A percentile compares a stretch with the other conserved stretches of the same genome.
phyloP scores from a whole-genome alignment of 2,113 vertebrate genomes.

The Anoura caudifer region DNA sequence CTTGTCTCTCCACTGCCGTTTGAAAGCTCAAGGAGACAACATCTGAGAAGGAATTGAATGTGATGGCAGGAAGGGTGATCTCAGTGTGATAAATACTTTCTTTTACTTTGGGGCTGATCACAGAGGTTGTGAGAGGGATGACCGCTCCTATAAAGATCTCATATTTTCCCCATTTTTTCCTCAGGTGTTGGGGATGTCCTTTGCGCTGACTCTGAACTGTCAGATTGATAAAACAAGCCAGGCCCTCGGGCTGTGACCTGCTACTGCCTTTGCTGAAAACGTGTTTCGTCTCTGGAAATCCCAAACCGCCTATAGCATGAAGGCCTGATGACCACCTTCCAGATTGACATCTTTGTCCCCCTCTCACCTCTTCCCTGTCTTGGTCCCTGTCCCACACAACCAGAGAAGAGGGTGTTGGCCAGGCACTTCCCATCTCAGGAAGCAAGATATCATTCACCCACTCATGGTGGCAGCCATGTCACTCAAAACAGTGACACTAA shows the following conservation, averaged over 20 bases:
- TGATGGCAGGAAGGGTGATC: background rate
- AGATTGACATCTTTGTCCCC: background rate
- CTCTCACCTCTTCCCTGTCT: background rate
- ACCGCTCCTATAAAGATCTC: background rate
- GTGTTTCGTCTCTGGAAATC: slow-evolving; percentile 42
- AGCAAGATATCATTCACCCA: background rate
- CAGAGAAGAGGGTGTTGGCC: slow-evolving; percentile 2
- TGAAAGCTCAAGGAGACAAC: background rate
- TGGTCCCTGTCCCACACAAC: background rate
- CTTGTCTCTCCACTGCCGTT: background rate
- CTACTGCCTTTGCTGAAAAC: background rate
- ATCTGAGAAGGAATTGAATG: background rate
- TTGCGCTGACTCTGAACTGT: slow-evolving; percentile 77
- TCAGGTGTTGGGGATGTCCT: slow-evolving; percentile 79
- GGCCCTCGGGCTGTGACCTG: slow-evolving; percentile 60
- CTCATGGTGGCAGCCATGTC: background rate
- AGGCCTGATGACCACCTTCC: background rate
- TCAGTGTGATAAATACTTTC: background rate
- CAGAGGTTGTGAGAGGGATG: background rate
- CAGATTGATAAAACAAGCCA: slow-evolving; percentile 78
- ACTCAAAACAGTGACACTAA: background rate
- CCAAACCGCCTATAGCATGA: background rate
- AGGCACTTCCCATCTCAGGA: background rate
- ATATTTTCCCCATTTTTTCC: slow-evolving; percentile 39
- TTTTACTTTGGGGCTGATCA: background rate